These are phyloP conservation scores for Bufo gargarizans DNA, from an alignment of 2,113 vertebrate genomes.

Conservation along the genomic window DNA sequence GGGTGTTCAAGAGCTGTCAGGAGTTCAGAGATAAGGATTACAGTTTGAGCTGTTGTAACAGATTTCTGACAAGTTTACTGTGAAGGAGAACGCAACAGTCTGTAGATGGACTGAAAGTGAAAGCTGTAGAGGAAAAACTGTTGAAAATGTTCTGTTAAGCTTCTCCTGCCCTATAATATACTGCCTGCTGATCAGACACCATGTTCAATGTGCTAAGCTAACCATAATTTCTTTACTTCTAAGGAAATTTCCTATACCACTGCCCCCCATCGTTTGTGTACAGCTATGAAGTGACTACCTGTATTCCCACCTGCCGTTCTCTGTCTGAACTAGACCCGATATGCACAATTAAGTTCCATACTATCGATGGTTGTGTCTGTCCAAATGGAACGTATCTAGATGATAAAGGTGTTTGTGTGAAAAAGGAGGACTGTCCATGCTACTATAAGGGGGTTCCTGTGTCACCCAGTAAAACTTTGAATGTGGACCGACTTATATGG, in stretches of 20 bases:
- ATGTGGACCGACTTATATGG: slow-evolving; percentile 30
- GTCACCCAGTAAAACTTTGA: slow-evolving; percentile 56
- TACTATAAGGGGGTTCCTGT: slow-evolving; percentile 69
- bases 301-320: slow-evolving; percentile 69
- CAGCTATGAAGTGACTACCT: slow-evolving; percentile 67
- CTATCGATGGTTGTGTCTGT: slow-evolving; percentile 71
- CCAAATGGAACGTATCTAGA: slow-evolving; percentile 67
- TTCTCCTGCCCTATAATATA: no score
- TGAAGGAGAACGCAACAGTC: no score
- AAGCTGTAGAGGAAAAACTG: no score
- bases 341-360: slow-evolving; percentile 58
- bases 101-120: no score
- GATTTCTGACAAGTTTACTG: no score
- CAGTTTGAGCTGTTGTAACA: no score
- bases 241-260: slow-evolving; percentile 65
- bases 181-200: no score
- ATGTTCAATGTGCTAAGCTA: neutral
- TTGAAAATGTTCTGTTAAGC: no score
- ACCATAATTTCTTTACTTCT: neutral
- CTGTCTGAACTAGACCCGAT: slow-evolving; percentile 63
- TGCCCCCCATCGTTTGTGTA: slow-evolving; percentile 76
- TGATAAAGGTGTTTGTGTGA: slow-evolving; percentile 66
- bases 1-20: no score
- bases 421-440: slow-evolving; percentile 69
- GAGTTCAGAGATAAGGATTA: no score